A percentile compares a stretch with the other conserved stretches of the same genome.
phyloP scores from a whole-genome alignment of 2,797 vertebrate genomes.

The Cyprinella venusta region DNA sequence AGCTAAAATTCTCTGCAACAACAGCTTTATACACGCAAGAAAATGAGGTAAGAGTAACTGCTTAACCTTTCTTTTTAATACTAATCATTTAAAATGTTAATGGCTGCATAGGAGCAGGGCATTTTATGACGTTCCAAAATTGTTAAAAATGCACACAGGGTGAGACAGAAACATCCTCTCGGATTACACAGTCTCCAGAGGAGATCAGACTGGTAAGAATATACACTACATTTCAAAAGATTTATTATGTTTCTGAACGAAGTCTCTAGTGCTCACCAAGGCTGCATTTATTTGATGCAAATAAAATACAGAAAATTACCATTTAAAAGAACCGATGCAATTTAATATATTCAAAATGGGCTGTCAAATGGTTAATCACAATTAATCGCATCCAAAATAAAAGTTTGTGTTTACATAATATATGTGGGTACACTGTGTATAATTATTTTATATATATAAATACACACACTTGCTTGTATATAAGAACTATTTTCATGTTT shows the following conservation, averaged over 20 bases:
- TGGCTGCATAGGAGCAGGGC: background rate
- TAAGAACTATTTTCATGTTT: too few relatives aligned
- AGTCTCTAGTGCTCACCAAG: background rate
- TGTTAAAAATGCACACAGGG: constrained; percentile 13
- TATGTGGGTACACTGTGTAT: too few relatives aligned
- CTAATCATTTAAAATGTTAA: background rate
- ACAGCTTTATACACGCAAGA: constrained; percentile 22
- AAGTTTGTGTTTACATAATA: too few relatives aligned
- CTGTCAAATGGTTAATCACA: too few relatives aligned
- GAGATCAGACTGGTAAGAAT: constrained; percentile 9
- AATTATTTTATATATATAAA: too few relatives aligned
- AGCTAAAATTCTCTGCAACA: background rate
- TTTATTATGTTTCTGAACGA: background rate
- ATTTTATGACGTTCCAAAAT: background rate
- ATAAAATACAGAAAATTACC: background rate
- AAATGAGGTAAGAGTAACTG: constrained; percentile 19
- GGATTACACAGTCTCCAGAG: background rate
- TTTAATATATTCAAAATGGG: background rate
- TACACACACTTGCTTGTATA: too few relatives aligned
- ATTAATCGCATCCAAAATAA: too few relatives aligned
- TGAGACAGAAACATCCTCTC: background rate
- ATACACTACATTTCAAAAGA: background rate
- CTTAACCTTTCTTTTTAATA: background rate
- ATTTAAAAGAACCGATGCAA: too few relatives aligned
- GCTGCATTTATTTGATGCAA: background rate